Evolutionary conservation across 1,140 invertebrate species (phyloP).

Genomic region (Paracyclopina nana): DNA sequence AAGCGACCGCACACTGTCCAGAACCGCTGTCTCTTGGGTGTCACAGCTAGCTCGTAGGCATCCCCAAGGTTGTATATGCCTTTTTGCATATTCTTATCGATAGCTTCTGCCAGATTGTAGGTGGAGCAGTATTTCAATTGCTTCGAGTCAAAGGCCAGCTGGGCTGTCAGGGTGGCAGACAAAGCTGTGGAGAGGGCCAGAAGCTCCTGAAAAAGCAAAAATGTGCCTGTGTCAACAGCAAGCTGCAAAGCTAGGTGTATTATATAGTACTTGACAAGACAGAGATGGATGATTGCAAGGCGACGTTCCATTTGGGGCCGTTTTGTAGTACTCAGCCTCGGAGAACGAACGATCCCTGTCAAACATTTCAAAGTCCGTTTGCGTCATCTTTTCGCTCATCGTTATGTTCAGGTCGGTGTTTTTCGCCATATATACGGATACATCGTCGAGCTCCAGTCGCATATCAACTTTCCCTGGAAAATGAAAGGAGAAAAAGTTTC

Average conservation of each 20-base stretch:
- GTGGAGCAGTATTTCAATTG: constrained; percentile 16
- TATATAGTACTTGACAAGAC: constrained; percentile 13
- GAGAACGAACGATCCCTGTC: neutral
- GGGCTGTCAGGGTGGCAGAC: constrained; percentile 68
- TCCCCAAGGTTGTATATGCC: constrained; percentile 10
- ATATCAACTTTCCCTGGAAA: constrained; percentile 9
- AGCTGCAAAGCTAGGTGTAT: constrained; percentile 11
- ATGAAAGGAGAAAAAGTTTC: too few relatives aligned
- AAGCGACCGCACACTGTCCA: neutral
- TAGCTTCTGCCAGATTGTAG: constrained; percentile 13
- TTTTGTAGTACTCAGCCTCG: neutral
- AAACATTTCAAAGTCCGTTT: constrained; percentile 7
- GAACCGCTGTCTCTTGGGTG: neutral
- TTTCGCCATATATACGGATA: neutral
- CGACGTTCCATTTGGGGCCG: constrained; percentile 16
- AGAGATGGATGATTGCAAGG: constrained; percentile 17
- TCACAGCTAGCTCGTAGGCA: constrained; percentile 5
- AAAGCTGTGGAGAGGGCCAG: constrained; percentile 70
- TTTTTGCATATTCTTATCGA: neutral
- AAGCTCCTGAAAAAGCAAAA: constrained; percentile 59
- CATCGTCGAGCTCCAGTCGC: constrained; percentile 7
- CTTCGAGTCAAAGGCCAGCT: constrained; percentile 32
- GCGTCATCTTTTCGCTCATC: neutral
- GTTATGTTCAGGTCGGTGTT: neutral
- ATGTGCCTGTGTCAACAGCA: constrained; percentile 12